phyloP scores from a whole-genome alignment of 53 echinoderm and acorn worm species.

The Paelopatides confundens region DNA sequence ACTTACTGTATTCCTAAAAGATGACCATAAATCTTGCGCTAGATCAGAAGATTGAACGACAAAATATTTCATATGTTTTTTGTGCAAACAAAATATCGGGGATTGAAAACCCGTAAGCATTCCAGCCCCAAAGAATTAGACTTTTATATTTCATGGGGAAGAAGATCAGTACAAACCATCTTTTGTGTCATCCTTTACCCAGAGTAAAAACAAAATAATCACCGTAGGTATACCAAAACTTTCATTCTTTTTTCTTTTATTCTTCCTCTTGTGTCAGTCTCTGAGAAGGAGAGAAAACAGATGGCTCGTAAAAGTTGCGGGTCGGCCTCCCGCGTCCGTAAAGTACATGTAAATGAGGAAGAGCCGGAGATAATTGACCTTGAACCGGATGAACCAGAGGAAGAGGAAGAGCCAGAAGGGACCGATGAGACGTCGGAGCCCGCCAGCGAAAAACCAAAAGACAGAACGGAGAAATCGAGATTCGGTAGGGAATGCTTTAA shows the following conservation, averaged over 20 bases:
- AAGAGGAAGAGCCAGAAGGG: constrained; percentile 3
- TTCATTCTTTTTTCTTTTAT: too few relatives aligned
- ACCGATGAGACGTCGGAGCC: background rate
- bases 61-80: too few relatives aligned
- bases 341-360: constrained; percentile 24
- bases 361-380: constrained; percentile 38
- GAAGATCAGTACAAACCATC: too few relatives aligned
- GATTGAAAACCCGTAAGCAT: too few relatives aligned
- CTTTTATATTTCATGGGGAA: too few relatives aligned
- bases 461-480: constrained; percentile 26
- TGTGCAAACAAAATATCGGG: too few relatives aligned
- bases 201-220: background rate
- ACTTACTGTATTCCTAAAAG: too few relatives aligned
- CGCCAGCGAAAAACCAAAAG: constrained; percentile 2
- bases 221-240: background rate
- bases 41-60: too few relatives aligned
- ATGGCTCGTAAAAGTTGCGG: constrained; percentile 50
- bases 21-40: too few relatives aligned
- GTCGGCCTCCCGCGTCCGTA: constrained; percentile 15
- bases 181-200: background rate
- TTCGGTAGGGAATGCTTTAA: constrained; percentile 12
- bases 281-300: constrained; percentile 38
- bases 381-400: constrained; percentile 38
- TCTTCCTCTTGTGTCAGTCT: background rate
- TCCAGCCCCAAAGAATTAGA: too few relatives aligned